A percentile compares a stretch with the other conserved stretches of the same genome.
Evolutionary conservation across 2,113 vertebrate species (phyloP).

Genomic region (Chitala chitala): DNA sequence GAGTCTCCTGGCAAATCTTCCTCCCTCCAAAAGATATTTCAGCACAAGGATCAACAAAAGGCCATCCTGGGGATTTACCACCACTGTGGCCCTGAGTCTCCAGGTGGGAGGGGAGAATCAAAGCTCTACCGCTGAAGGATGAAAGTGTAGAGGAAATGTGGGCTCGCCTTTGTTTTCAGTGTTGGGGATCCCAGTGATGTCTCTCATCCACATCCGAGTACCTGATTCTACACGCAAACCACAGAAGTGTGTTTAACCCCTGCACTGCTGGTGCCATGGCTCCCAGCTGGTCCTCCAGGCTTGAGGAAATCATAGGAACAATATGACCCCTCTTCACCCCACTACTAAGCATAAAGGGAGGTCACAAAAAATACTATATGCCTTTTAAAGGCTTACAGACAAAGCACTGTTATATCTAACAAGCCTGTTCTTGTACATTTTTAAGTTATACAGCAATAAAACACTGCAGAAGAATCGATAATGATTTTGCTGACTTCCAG

Average conservation of each 20-base stretch:
- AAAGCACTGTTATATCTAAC: too few relatives aligned
- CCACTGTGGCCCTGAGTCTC: not conserved
- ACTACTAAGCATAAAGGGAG: too few relatives aligned
- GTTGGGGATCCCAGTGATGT: not conserved
- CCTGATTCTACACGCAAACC: not conserved
- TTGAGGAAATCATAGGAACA: not conserved
- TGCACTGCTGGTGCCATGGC: not conserved
- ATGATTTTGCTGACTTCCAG: too few relatives aligned
- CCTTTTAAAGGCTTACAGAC: too few relatives aligned
- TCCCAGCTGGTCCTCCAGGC: not conserved
- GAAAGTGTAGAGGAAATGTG: slow-evolving; percentile 5
- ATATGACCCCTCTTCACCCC: not conserved
- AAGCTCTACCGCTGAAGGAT: slow-evolving; percentile 3
- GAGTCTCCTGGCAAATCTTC: too few relatives aligned
- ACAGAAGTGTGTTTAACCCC: not conserved
- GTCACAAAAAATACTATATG: too few relatives aligned
- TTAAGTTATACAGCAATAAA: too few relatives aligned
- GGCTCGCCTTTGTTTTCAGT: not conserved
- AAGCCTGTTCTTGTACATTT: too few relatives aligned
- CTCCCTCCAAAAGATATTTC: too few relatives aligned
- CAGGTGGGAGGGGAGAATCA: slow-evolving; percentile 12
- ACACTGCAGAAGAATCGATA: too few relatives aligned
- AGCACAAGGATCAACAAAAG: too few relatives aligned
- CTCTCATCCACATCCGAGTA: not conserved
- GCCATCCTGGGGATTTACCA: not conserved